Base-by-base conservation (phyloP, 2,113 vertebrate genomes). In the Saccopteryx bilineata region DNA sequence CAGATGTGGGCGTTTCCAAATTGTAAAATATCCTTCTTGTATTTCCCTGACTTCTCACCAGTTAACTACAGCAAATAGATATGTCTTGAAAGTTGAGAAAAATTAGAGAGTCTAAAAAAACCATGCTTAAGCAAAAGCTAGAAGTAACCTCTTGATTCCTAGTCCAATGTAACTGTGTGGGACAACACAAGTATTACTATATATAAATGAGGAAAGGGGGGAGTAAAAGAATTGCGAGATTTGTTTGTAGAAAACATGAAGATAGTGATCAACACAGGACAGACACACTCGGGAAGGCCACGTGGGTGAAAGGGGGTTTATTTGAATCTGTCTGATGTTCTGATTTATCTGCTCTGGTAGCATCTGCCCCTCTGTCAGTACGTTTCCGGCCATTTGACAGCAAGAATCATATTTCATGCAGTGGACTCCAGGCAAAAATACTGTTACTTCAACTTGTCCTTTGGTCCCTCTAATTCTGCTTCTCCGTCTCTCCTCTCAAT, bases 381-480 rank as follows among this genome's bases (percentile, higher is more conserved):
- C 54, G 54, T 33, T 28, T 60, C 60, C 61, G 26, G 6, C 31
- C 72, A 26, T 14, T 60, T 21, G 61, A 66, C 14, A 88, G 31
- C 46, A 86, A 85, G 68, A 78, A 82, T 56, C 61, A 39, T 21
- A 26, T 4, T 61, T 24, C 52, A 56, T 9, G 14, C 14, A 85
- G 54, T 23, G 7, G 14, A 76, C 48, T 92, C 9, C 17, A 71
- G 46, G 33, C 71, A 79, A 11, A 61, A 93, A 52, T 19, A 85
- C 5, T 71, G 23, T 58, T 46, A n/a, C 26, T 46, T 85, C n/a
- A 63, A 28, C 48, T 80, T 78, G n/a, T 56, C n/a, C 39, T 94
- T 48, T 81, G 11, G 17, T 46, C 5, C 63, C 46, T 94, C 65
- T 65, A 84, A 75, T 90, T 95, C 60, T 80, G n/a, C 71, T 82